Evolutionary conservation across 1,140 invertebrate genomes (phyloP).

Genomic region (Calliphora vicina): DNA sequence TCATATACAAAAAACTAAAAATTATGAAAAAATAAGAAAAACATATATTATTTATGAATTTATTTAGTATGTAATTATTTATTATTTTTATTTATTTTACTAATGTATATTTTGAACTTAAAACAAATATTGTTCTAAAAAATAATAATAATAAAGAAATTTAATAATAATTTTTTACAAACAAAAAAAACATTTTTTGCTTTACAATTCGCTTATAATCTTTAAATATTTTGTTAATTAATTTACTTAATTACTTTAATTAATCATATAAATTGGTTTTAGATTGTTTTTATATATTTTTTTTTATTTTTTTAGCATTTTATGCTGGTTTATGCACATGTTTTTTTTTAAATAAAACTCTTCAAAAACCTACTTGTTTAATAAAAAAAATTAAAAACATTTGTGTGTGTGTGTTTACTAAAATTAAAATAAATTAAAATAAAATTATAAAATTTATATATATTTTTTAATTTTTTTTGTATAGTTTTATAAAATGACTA

Average conservation of each 20-base stretch:
- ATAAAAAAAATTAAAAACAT: neutral
- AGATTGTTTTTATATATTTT: neutral
- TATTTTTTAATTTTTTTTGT: conserved; percentile 3
- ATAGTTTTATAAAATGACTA: neutral
- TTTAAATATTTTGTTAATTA: neutral
- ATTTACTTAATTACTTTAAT: neutral
- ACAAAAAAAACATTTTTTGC: neutral
- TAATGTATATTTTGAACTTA: too few relatives aligned
- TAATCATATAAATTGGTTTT: neutral
- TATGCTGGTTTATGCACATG: neutral
- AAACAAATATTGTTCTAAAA: too few relatives aligned
- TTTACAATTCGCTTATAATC: neutral
- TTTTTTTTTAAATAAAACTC: neutral
- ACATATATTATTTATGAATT: neutral
- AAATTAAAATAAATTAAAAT: neutral
- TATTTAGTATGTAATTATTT: too few relatives aligned
- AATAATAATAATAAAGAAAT: too few relatives aligned
- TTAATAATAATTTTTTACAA: neutral
- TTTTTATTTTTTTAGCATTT: conserved; percentile 12
- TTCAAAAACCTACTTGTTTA: conserved; percentile 20
- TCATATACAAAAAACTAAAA: neutral
- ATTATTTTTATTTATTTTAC: too few relatives aligned
- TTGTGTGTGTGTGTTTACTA: conserved; percentile 12
- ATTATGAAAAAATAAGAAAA: too few relatives aligned
- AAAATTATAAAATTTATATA: neutral